A percentile compares a stretch with the other conserved stretches of the same genome.
Conservation (phyloP, 2,113 vertebrate genomes). For the Phylloscopus trochiloides region DNA sequence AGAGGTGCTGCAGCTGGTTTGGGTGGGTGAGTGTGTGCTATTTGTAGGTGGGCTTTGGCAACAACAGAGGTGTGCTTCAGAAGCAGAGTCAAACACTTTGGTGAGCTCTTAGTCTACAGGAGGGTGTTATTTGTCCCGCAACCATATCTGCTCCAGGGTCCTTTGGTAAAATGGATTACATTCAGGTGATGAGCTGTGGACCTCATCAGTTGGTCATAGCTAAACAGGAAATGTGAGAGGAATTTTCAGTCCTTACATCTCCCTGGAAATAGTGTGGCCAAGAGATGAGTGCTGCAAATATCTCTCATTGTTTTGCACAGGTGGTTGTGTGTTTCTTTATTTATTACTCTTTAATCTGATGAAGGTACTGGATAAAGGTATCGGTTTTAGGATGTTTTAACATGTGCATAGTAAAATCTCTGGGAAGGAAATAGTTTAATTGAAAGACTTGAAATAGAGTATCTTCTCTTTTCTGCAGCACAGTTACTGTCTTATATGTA, state of each 20-base stretch:
- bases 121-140: not conserved
- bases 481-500: not conserved
- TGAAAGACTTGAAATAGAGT: not conserved
- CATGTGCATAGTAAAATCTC: not conserved
- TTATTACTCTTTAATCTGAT: not conserved
- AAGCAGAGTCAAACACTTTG: not conserved
- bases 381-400: not conserved
- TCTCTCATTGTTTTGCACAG: not conserved
- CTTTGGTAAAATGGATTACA: not conserved
- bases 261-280: not conserved
- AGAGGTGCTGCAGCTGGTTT: not conserved
- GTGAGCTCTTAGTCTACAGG: not conserved
- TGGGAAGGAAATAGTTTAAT: not conserved
- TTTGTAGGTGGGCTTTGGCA: not conserved
- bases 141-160: fast-evolving
- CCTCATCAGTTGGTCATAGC: not conserved
- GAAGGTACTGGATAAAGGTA: not conserved
- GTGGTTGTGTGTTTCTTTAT: not conserved
- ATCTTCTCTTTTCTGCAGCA: not conserved
- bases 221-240: not conserved
- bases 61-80: fast-evolving
- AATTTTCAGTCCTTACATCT: not conserved
- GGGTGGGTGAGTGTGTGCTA: not conserved
- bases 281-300: not conserved
- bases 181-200: not conserved